phyloP scores from a whole-genome alignment of 1,140 invertebrate species.

The Anoplolepis gracilipes region DNA sequence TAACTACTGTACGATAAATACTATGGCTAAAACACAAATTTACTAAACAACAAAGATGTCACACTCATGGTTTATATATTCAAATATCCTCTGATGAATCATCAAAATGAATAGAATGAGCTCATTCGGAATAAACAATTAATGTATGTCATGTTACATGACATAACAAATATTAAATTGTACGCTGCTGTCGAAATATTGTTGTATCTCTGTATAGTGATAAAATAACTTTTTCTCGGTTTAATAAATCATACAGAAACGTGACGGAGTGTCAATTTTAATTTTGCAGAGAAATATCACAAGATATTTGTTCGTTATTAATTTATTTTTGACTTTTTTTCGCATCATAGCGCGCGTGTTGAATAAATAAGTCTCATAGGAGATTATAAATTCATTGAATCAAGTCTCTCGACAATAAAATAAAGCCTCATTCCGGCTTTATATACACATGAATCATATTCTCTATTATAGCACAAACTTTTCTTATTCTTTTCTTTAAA shows the following conservation, averaged over 20 bases:
- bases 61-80: slow-evolving; percentile 23
- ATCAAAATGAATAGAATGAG: slow-evolving; percentile 52
- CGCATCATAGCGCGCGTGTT: not conserved
- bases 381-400: slow-evolving; percentile 45
- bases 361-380: slow-evolving; percentile 16
- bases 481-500: not conserved
- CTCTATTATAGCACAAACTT: not conserved
- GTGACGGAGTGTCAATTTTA: not conserved
- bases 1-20: slow-evolving; percentile 4
- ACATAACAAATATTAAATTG: slow-evolving; percentile 36
- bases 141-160: slow-evolving; percentile 19
- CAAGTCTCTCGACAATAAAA: slow-evolving; percentile 35
- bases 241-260: not conserved
- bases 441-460: not conserved
- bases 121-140: slow-evolving; percentile 43
- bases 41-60: slow-evolving; percentile 15
- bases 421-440: not conserved
- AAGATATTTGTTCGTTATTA: slow-evolving; percentile 7
- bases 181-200: not conserved
- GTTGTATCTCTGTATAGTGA: not conserved
- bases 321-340: slow-evolving; percentile 11
- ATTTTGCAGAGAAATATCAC: not conserved
- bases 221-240: not conserved
- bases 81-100: slow-evolving; percentile 52
- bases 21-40: slow-evolving; percentile 17